Base-by-base conservation (phyloP, 2,113 vertebrate species). In the Ctenomys sociabilis region DNA sequence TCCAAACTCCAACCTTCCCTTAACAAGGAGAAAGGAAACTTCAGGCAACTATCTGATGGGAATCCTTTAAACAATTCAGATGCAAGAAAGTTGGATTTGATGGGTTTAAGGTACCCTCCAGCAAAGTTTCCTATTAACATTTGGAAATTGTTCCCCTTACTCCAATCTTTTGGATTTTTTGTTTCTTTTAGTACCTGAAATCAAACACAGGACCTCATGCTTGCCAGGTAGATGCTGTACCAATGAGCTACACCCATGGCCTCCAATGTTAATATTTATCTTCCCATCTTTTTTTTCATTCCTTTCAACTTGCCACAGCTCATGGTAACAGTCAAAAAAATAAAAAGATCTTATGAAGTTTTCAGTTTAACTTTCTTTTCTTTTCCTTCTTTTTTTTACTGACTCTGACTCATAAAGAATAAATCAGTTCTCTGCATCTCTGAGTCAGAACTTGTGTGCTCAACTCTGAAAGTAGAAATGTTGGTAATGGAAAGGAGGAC, bases 401-500 rank as follows among this genome's bases (percentile, higher is more conserved):
- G 91, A 88, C n/a, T 95, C 66, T 93, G 90, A 94, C 66, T 96
- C 92, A 94, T 57, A 80, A 54, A 70, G 63, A 93, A 91, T 72
- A 88, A 85, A 93, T 94, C 95, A 35, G 52, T 91, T 81, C 57
- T 87, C 80, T 86, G 83, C 78, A 61, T 61, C 78, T 91, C 86
- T 96, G 90, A 84, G 90, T 95, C 94, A 97, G 66, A 86, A 89
- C 7, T 19, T 93, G 22, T n/a, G 59, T 80, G 57, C 72, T 82
- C 92, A 72, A 80, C 49, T 70, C n/a, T 84, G 68, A 92, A 95
- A 87, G 85, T 81, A 88, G 85, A 93, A 95, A 93, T 59, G 57
- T 28, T 59, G 6, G 70, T 91, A 68, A 84, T 81, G 63, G 90
- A 83, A 96, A 89, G 35, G 63, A 80, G 19, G 54, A 37, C 24